phyloP scores from a whole-genome alignment of 2,888 invertebrate genomes.

The Pristionchus japonicus region DNA sequence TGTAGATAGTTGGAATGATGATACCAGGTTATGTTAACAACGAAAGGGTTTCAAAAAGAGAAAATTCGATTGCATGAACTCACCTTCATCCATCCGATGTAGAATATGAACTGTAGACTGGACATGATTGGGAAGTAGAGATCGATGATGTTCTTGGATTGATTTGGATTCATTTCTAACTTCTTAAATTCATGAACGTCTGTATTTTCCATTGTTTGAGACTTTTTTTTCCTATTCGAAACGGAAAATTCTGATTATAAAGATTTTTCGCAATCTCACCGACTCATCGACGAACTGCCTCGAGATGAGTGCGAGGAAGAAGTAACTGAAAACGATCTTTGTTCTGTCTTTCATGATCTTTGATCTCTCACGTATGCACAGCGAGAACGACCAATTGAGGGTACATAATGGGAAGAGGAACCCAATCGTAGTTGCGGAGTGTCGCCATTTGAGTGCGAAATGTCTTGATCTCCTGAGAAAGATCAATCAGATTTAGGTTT shows the following conservation, averaged over 20 bases:
- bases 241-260: not conserved
- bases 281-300: constrained; percentile 33
- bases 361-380: constrained; percentile 44
- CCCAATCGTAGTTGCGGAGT: constrained; percentile 47
- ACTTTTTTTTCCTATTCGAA: not conserved
- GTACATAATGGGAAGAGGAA: constrained; percentile 47
- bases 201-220: no score
- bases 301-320: constrained; percentile 29
- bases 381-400: constrained; percentile 46
- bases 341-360: not conserved
- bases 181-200: no score
- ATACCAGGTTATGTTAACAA: no score
- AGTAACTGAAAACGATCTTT: constrained; percentile 1
- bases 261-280: not conserved
- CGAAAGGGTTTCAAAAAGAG: not conserved
- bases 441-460: constrained; percentile 47
- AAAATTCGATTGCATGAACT: no score
- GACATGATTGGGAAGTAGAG: constrained; percentile 45
- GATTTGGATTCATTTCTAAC: not conserved
- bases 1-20: not conserved
- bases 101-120: constrained; percentile 41
- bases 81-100: constrained; percentile 47
- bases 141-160: constrained; percentile 30
- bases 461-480: constrained; percentile 46
- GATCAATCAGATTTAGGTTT: not conserved